Conservation (phyloP, 2,113 vertebrate species). For the Odocoileus virginianus region DNA sequence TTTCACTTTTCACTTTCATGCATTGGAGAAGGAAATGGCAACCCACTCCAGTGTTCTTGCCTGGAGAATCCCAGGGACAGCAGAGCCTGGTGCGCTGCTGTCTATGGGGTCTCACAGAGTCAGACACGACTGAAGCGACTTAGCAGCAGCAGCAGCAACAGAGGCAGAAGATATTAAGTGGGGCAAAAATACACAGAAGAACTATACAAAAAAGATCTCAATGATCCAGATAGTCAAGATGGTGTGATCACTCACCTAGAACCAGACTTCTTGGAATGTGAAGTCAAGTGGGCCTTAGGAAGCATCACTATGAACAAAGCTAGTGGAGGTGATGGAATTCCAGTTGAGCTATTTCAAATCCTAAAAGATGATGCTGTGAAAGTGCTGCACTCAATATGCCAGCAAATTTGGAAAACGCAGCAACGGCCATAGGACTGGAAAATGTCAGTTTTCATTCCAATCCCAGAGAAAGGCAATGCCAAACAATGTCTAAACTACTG, state of each 20-base stretch:
- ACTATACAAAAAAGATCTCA: background rate
- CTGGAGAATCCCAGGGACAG: no score
- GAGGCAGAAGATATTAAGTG: background rate
- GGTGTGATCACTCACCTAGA: background rate
- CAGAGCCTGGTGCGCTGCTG: no score
- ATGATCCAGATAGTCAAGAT: rapidly evolving
- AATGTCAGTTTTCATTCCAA: background rate
- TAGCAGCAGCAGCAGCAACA: background rate
- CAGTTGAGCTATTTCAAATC: background rate
- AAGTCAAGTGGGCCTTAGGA: background rate
- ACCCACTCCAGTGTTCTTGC: no score
- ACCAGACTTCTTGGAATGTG: background rate
- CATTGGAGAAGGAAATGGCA: no score
- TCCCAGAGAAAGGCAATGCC: background rate
- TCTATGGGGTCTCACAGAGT: no score
- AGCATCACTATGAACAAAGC: background rate
- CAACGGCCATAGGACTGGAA: background rate
- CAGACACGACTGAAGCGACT: no score
- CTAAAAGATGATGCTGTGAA: background rate
- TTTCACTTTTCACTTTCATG: no score
- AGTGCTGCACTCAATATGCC: background rate
- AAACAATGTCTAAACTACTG: background rate
- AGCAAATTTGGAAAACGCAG: background rate
- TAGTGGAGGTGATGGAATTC: background rate
- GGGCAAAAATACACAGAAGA: background rate